Conservation (phyloP, 2,888 invertebrate genomes). For the Caradrina clavipalpis region DNA sequence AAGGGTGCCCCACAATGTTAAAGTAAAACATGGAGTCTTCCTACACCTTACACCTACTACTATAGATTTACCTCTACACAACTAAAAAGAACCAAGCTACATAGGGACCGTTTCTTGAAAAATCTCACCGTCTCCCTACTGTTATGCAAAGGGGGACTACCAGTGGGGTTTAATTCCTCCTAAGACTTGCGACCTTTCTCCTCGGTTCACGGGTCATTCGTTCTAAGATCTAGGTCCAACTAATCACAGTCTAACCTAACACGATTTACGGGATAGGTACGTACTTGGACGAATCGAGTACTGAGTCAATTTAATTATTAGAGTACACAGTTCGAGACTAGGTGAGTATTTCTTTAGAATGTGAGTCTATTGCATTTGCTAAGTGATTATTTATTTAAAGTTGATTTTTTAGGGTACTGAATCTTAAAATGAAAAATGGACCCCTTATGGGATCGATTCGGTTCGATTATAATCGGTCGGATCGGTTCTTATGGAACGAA, state of each 20-base stretch:
- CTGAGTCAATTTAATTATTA: conserved; percentile 42
- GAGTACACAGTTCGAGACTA: background rate
- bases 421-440: no score
- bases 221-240: conserved; percentile 42
- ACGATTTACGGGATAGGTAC: conserved; percentile 24
- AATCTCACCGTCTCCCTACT: conserved; percentile 6
- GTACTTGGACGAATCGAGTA: conserved; percentile 11
- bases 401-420: no score
- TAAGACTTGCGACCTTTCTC: conserved; percentile 53
- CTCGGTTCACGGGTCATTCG: conserved; percentile 51
- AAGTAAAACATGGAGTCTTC: no score
- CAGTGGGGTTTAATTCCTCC: conserved; percentile 61
- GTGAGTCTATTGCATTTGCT: no score
- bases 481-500: no score
- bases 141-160: conserved; percentile 39
- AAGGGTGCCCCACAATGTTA: no score
- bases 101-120: conserved; percentile 36
- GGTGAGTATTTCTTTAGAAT: conserved; percentile 11
- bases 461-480: no score
- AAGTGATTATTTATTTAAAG: no score
- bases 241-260: conserved; percentile 41
- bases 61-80: background rate
- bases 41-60: no score
- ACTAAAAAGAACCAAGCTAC: background rate
- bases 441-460: no score